Evolutionary conservation across 2,113 vertebrate genomes (phyloP).

Genomic region (Marcusenius ussheri): DNA sequence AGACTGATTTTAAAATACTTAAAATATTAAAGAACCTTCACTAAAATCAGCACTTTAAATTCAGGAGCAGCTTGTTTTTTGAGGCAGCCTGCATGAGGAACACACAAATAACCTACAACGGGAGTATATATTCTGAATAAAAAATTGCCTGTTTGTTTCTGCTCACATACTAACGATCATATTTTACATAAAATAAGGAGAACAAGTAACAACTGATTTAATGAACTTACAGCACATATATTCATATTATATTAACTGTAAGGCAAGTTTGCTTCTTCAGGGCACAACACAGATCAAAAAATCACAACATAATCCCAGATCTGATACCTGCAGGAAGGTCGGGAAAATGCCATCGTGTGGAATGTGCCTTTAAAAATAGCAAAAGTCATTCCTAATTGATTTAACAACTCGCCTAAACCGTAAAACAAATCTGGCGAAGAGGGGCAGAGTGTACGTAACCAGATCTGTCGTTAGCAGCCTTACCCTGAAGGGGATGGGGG

Average conservation of each 20-base stretch:
- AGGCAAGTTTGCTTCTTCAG: not conserved
- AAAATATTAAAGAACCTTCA: not conserved
- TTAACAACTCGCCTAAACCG: not conserved
- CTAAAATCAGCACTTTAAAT: not conserved
- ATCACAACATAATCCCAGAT: not conserved
- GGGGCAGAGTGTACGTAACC: not conserved
- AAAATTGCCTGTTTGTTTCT: not conserved
- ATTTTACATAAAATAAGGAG: not conserved
- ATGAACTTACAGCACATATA: not conserved
- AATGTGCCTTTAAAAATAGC: not conserved
- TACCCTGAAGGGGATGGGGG: too few species aligned
- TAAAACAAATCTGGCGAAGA: not conserved
- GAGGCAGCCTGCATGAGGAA: not conserved
- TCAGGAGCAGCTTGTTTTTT: not conserved
- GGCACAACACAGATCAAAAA: not conserved
- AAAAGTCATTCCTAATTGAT: conserved; percentile 10
- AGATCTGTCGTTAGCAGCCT: not conserved
- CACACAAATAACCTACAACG: not conserved
- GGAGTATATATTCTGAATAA: not conserved
- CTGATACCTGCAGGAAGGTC: not conserved
- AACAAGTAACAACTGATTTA: not conserved
- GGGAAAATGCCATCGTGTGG: not conserved
- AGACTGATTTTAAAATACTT: not conserved
- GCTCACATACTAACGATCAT: not conserved
- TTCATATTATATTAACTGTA: not conserved